Evolutionary conservation across 2,797 vertebrate species (phyloP).

Genomic region (Chlorospingus flavigularis): DNA sequence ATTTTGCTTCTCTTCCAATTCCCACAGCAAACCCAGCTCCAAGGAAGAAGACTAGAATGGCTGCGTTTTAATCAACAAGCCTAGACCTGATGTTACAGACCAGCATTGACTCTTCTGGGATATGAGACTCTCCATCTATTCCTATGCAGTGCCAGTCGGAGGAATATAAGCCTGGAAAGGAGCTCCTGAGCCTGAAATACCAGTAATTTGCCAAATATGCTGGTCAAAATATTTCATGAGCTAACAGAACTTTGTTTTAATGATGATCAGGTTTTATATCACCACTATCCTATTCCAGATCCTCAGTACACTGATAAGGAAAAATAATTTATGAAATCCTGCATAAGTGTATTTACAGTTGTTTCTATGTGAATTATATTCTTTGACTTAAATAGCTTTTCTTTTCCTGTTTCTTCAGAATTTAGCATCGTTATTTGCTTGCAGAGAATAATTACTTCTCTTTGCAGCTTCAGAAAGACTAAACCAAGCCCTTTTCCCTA

Average conservation of each 20-base stretch:
- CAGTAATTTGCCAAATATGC: neutral
- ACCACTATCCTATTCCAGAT: neutral
- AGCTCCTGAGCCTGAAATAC: neutral
- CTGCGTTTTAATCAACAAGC: neutral
- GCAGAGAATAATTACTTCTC: neutral
- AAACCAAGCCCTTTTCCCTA: neutral
- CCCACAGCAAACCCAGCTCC: neutral
- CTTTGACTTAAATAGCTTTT: neutral
- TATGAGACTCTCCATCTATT: neutral
- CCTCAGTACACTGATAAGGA: neutral
- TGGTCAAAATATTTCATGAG: neutral
- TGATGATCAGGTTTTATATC: neutral
- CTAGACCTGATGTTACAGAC: neutral
- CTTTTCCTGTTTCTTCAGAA: neutral
- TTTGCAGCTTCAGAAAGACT: neutral
- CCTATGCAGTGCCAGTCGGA: neutral
- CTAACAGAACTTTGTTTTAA: neutral
- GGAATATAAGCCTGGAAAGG: neutral
- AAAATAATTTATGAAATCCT: neutral
- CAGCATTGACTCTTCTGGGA: neutral
- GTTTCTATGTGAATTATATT: neutral
- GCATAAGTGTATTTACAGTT: neutral
- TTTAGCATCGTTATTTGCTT: neutral
- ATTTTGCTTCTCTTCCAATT: neutral
- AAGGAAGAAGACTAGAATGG: neutral